These are phyloP conservation scores for Andrena praecox DNA, from an alignment of 2,888 invertebrate species.

Conservation along the genomic window DNA sequence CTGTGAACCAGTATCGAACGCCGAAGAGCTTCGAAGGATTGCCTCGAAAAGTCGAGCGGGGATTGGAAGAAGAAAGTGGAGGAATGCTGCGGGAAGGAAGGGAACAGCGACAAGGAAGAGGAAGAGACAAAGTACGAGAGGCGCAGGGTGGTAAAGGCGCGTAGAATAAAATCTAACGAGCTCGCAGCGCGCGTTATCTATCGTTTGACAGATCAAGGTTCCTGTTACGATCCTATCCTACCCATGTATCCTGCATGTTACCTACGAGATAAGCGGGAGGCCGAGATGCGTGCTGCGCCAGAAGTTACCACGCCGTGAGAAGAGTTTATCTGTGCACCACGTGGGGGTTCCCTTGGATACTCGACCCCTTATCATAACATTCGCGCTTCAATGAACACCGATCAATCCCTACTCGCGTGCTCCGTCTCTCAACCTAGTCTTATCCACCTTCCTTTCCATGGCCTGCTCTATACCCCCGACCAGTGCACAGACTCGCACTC, in stretches of 20 bases:
- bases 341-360: slow-evolving; percentile 60
- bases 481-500: not conserved
- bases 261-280: slow-evolving; percentile 45
- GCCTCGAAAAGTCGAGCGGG: not conserved
- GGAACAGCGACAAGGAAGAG: slow-evolving; percentile 4
- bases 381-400: slow-evolving; percentile 70
- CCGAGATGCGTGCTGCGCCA: slow-evolving; percentile 54
- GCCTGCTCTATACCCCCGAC: not conserved
- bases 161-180: slow-evolving; percentile 55
- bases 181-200: slow-evolving; percentile 62
- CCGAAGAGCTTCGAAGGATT: not conserved
- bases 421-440: slow-evolving; percentile 4
- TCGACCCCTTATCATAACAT: slow-evolving; percentile 73
- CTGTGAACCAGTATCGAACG: too few relatives aligned
- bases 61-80: not conserved
- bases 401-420: slow-evolving; percentile 36
- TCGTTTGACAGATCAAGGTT: slow-evolving; percentile 66
- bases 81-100: not conserved
- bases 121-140: slow-evolving; percentile 36
- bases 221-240: slow-evolving; percentile 60
- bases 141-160: slow-evolving; percentile 18
- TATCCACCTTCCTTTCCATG: not conserved
- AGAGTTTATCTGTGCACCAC: slow-evolving; percentile 62
- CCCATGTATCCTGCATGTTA: slow-evolving; percentile 57
- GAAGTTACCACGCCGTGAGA: slow-evolving; percentile 56